These are phyloP conservation scores for Odontocerum albicorne DNA, from an alignment of 2,888 invertebrate genomes.

Conservation along the genomic window DNA sequence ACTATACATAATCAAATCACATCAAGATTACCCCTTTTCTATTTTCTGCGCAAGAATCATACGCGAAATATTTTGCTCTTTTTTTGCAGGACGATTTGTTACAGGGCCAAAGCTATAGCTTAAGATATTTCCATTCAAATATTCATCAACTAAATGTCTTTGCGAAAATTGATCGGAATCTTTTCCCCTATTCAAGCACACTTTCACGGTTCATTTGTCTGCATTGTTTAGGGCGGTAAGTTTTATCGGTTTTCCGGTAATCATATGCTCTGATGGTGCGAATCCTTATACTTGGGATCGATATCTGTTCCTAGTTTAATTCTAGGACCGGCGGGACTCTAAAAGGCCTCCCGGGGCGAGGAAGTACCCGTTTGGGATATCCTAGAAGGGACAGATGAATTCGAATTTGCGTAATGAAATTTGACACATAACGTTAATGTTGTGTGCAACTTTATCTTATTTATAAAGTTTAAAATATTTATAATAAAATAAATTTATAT, in stretches of 20 bases:
- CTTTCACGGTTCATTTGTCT: slow-evolving; percentile 22
- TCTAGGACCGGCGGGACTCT: background rate
- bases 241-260: slow-evolving; percentile 23
- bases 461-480: too few relatives aligned
- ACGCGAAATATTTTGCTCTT: background rate
- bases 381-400: too few relatives aligned
- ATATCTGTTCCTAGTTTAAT: slow-evolving; percentile 2
- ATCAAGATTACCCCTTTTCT: background rate
- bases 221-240: slow-evolving; percentile 22
- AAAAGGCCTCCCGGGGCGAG: too few relatives aligned
- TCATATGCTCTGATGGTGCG: slow-evolving; percentile 23
- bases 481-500: too few relatives aligned
- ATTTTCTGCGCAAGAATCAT: background rate
- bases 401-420: too few relatives aligned
- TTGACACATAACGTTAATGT: too few relatives aligned
- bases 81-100: background rate
- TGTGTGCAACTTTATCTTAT: too few relatives aligned
- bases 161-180: slow-evolving; percentile 16
- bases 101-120: background rate
- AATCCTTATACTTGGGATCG: slow-evolving; percentile 3
- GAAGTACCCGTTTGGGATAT: too few relatives aligned
- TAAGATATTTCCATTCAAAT: slow-evolving; percentile 11
- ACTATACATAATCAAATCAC: background rate
- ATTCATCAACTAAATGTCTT: slow-evolving; percentile 18
- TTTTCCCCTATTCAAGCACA: slow-evolving; percentile 20